Base-by-base conservation (phyloP, 64 coral and sea anemone genomes). In the Pachyseris speciosa region DNA sequence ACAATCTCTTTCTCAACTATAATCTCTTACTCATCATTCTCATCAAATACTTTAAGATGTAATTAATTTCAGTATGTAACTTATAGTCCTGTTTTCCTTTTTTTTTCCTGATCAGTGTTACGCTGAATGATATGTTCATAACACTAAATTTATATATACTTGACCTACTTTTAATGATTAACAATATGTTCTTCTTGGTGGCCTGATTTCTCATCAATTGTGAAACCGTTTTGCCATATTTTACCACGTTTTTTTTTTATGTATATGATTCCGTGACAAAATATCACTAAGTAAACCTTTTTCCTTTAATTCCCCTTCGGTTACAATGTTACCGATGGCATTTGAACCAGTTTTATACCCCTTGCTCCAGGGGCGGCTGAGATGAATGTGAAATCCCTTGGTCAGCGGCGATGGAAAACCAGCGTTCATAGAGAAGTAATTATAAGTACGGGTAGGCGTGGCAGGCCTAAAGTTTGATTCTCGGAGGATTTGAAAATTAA, bases 251-350 rank as follows among this genome's bases (percentile, higher is more conserved):
- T 74, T 1, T 20, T 57, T 20, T 27, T 22, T n/a, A 12, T 39
- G 37, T 13, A 74, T 74, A 24, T 74, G 70, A 44, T 47, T 11
- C 4, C 70, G 38, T 0, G 70, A 74, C 70, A 74, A 74, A 43
- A 74, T 74, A 19, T 74, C 38, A 1, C 8, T 26, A 2, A 74
- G 40, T 26, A 74, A 44, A 2, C 39, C 70, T 45, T 74, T 74
- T 44, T 74, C 70, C 26, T 74, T 74, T 43, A 74, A 19, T 45
- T 74, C 70, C 24, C 70, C 70, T 45, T 74, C 70, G 26, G 70
- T 74, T 13, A 74, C 70, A 74, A 74, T 25, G 42, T 74, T 74
- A n/a, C 45, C 70, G 42, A n/a, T n/a, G n/a, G 22, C 70, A 44
- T 20, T 12, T 44, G 70, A 27, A 26, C 2, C n/a, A 10, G 27